phyloP scores from a whole-genome alignment of 2,797 vertebrate species.

The Acipenser oxyrinchus region DNA sequence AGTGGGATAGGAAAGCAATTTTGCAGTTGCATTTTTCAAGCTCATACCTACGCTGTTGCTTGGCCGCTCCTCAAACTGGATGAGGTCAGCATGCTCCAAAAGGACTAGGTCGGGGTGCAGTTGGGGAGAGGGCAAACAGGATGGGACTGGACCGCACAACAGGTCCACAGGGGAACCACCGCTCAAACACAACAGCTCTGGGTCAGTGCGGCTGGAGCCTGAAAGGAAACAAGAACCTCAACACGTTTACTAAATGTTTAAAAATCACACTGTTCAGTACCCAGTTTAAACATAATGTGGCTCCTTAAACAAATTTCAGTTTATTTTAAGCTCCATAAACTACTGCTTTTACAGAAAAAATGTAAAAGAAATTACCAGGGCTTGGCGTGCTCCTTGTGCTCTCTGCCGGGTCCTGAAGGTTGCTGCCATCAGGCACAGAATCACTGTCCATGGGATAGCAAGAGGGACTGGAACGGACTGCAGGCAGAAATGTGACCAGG shows the following conservation, averaged over 20 bases:
- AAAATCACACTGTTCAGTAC: no score
- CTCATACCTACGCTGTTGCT: slow-evolving; percentile 40
- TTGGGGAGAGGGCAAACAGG: slow-evolving; percentile 88
- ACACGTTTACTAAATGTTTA: no score
- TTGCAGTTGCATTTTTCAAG: neutral
- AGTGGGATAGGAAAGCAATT: no score
- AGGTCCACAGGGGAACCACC: slow-evolving; percentile 75
- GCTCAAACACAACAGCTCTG: slow-evolving; percentile 72
- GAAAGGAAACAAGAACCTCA: neutral
- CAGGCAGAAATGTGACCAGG: slow-evolving; percentile 4
- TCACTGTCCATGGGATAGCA: slow-evolving; percentile 17
- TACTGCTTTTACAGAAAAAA: neutral
- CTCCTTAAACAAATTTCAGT: no score
- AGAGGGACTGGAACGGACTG: slow-evolving; percentile 43
- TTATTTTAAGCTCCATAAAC: no score
- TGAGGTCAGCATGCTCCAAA: slow-evolving; percentile 72
- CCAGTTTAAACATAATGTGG: no score
- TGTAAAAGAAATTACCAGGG: slow-evolving; percentile 35
- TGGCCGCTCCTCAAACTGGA: slow-evolving; percentile 74
- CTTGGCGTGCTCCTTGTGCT: slow-evolving; percentile 43
- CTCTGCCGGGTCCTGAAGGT: slow-evolving; percentile 21
- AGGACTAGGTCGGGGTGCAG: slow-evolving; percentile 81
- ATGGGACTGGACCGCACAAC: slow-evolving; percentile 87
- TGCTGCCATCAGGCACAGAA: no score
- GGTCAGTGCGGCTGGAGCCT: slow-evolving; percentile 58